A percentile compares a stretch with the other conserved stretches of the same genome.
Conservation (phyloP, 2,113 vertebrate genomes). For the Oenanthe oenanthe region DNA sequence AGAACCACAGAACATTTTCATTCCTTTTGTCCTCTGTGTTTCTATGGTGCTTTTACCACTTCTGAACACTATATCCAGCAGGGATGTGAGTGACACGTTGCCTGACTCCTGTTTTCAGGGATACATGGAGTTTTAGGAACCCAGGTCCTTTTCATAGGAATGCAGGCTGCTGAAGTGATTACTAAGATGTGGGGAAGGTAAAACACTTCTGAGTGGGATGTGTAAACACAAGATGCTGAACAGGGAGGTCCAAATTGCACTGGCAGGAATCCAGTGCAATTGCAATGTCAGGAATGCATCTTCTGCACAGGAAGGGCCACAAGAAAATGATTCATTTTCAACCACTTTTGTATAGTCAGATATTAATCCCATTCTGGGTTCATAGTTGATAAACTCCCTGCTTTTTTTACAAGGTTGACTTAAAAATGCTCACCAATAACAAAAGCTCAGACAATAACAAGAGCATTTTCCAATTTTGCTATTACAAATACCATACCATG, state of each 20-base stretch:
- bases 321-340: background rate
- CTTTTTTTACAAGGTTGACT: background rate
- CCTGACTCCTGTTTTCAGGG: background rate
- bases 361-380: background rate
- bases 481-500: background rate
- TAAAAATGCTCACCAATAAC: background rate
- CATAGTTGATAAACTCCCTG: background rate
- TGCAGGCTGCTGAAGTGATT: background rate
- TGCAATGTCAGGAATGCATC: background rate
- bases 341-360: background rate
- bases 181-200: background rate
- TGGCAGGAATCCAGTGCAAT: background rate
- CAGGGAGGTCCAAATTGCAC: background rate
- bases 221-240: background rate
- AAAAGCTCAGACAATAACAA: background rate
- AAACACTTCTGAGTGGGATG: background rate
- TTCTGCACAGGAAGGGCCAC: background rate
- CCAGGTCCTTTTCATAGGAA: background rate
- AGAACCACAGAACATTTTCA: background rate
- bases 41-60: background rate
- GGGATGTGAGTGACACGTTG: background rate
- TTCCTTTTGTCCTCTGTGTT: background rate
- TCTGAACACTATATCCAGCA: background rate
- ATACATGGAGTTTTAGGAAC: background rate
- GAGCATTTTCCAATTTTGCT: background rate